Percentiles rank a stretch among this genome's conserved stretches.
These are phyloP conservation scores for Paralvinella palmiformis DNA, from an alignment of 1,140 invertebrate species.

Conservation along the genomic window DNA sequence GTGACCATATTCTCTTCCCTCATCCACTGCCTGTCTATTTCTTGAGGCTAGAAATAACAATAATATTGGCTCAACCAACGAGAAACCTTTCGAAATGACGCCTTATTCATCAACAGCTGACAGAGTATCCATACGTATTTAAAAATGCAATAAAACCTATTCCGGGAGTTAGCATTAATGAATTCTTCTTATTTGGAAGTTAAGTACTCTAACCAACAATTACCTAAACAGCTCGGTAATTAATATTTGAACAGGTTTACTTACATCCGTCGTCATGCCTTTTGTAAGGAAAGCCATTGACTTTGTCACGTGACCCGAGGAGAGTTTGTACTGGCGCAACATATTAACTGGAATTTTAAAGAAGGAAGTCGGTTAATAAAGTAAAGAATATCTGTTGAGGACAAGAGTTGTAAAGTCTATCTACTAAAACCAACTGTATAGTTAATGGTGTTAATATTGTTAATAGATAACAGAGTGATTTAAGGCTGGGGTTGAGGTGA, in stretches of 20 bases:
- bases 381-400: not conserved
- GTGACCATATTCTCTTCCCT: slow-evolving; percentile 38
- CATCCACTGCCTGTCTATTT: slow-evolving; percentile 31
- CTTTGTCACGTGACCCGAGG: slow-evolving; percentile 34
- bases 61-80: not conserved
- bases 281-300: slow-evolving; percentile 36
- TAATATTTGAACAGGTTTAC: not conserved
- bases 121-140: not conserved
- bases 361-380: not conserved
- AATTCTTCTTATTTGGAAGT: not conserved
- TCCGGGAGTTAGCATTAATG: not conserved
- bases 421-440: not conserved
- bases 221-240: not conserved
- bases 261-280: slow-evolving; percentile 41
- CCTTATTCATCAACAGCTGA: not conserved
- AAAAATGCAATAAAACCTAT: not conserved
- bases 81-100: not conserved
- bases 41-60: slow-evolving; percentile 30
- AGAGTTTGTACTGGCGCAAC: slow-evolving; percentile 38
- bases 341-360: slow-evolving; percentile 36
- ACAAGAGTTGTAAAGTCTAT: not conserved
- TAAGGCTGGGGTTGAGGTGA: not conserved
- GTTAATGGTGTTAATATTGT: not conserved
- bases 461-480: not conserved
- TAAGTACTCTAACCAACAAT: not conserved